Evolutionary conservation across 2,113 vertebrate species (phyloP).

Genomic region (Tauraco erythrolophus): DNA sequence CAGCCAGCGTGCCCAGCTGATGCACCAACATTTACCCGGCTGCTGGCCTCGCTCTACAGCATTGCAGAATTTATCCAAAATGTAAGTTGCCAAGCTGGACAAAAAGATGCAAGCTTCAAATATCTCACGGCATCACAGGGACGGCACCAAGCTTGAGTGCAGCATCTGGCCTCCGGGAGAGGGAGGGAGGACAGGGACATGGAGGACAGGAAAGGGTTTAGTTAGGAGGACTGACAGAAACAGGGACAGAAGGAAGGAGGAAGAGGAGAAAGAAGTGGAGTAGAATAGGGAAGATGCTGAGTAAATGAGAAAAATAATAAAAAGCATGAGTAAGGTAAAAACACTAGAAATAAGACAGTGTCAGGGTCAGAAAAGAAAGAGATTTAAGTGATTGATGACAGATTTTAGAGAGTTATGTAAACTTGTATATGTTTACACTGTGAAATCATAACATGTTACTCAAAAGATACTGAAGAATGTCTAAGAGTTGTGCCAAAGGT

Average conservation of each 20-base stretch:
- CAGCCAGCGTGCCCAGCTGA: background rate
- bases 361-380: background rate
- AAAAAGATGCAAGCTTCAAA: background rate
- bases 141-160: background rate
- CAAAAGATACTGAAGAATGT: background rate
- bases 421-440: background rate
- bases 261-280: background rate
- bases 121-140: background rate
- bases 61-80: constrained; percentile 3
- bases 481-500: background rate
- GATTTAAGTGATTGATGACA: background rate
- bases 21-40: background rate
- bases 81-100: background rate
- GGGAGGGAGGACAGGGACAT: background rate
- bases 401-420: background rate
- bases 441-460: background rate
- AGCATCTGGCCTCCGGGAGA: background rate
- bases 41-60: background rate
- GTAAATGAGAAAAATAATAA: background rate
- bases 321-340: background rate
- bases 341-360: background rate
- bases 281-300: background rate
- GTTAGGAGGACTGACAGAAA: background rate
- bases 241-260: background rate
- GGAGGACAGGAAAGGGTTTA: background rate